phyloP scores from a whole-genome alignment of 2,888 invertebrate species.

The Dilophus febrilis region DNA sequence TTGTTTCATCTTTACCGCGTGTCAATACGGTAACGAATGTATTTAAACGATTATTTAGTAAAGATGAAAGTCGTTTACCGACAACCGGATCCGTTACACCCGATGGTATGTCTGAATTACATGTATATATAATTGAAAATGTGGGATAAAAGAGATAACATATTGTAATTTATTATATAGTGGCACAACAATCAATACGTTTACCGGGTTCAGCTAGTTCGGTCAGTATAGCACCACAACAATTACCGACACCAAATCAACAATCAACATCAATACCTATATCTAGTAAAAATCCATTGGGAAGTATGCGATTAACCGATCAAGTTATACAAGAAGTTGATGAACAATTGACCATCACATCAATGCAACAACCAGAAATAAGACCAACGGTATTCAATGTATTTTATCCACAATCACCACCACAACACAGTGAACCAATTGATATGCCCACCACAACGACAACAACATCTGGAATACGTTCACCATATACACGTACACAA shows the following conservation, averaged over 20 bases:
- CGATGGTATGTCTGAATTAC: conserved; percentile 5
- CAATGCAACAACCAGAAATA: conserved; percentile 40
- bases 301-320: conserved; percentile 48
- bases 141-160: too few relatives aligned
- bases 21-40: conserved; percentile 55
- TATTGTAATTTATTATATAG: not conserved
- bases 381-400: conserved; percentile 47
- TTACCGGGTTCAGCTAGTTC: conserved; percentile 28
- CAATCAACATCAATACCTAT: conserved; percentile 7
- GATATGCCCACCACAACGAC: conserved; percentile 36
- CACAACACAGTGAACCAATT: conserved; percentile 42
- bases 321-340: conserved; percentile 63
- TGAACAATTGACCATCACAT: conserved; percentile 66
- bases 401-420: conserved; percentile 39
- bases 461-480: conserved; percentile 14
- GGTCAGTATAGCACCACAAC: conserved; percentile 19
- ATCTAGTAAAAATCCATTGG: conserved; percentile 17
- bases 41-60: conserved; percentile 56
- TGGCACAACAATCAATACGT: conserved; percentile 14
- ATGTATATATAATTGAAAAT: too few relatives aligned
- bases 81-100: conserved; percentile 26
- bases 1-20: conserved; percentile 43
- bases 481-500: conserved; percentile 21
- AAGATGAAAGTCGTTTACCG: conserved; percentile 44
- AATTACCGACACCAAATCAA: conserved; percentile 13